Evolutionary conservation across 2,888 invertebrate species (phyloP), one percentile per base, ranked within the genome.

Genomic region (Cosmia trapezina): DNA sequence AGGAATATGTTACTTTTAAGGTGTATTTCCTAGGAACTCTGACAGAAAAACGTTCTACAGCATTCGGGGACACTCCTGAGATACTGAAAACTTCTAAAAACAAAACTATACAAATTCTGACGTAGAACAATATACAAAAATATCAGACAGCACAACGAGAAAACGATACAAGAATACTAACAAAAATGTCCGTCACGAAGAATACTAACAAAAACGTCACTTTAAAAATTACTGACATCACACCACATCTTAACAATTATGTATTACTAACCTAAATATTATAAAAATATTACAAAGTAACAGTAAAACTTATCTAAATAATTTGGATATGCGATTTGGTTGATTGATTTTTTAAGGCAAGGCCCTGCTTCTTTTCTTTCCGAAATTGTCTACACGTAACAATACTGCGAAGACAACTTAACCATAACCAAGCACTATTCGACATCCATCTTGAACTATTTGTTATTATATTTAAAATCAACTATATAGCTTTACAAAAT

Each of bases 171-270:
- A 61, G 4, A n/a, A 14, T 33, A 73, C 63, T 6, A 19, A 19
- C 6, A 49, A 77, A 43, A 68, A 53, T 60, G 11, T 51, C 9
- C n/a, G n/a, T n/a, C n/a, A n/a, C n/a, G n/a, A 49, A 61, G 4
- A n/a, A 14, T 33, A 73, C 63, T 6, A 19, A 19, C 6, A 49
- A 77, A 43, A 68, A 53, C 54, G 11, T 51, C n/a, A 51, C 51
- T 49, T 49, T 14, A 0, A 11, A 60, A 37, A 5, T 47, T 19
- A 60, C n/a, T 47, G 33, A 51, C 17, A 54, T 2, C 14, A 78
- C 78, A 78, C 75, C 78, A 75, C 78, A 75, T 75, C 74, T 60
- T 70, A 33, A 14, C 19, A 71, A 70, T 17, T 6, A 12, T 19
- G 0, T 47, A 19, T 62, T 14, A 19, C 7, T 19, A 47, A 47